phyloP scores from a whole-genome alignment of 2,797 vertebrate species.

The Neomorphus geoffroyi region DNA sequence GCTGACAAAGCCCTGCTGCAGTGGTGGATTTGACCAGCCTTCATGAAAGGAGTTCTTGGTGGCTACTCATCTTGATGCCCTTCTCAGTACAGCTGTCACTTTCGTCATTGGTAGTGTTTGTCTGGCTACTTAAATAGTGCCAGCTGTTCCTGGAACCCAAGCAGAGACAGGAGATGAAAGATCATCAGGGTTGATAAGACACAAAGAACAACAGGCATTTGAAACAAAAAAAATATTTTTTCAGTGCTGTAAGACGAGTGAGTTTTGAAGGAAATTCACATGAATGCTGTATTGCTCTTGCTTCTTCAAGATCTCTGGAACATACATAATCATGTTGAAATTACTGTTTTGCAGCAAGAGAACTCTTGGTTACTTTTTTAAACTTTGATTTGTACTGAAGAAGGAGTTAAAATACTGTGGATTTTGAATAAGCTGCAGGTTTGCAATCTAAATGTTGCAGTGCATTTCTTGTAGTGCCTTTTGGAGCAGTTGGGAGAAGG shows the following conservation, averaged over 20 bases:
- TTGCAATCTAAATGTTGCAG: not conserved
- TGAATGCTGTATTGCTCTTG: not conserved
- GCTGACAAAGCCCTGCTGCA: not conserved
- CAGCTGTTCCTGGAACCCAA: not conserved
- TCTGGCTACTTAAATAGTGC: not conserved
- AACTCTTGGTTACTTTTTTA: not conserved
- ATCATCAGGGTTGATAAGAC: not conserved
- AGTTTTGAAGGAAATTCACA: not conserved
- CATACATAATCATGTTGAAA: fast-evolving
- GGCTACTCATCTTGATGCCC: fast-evolving
- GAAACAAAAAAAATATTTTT: not conserved
- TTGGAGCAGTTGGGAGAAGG: not conserved
- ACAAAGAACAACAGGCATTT: not conserved
- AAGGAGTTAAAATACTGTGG: not conserved
- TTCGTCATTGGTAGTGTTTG: not conserved
- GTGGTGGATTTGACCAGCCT: not conserved
- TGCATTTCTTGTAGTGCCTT: not conserved
- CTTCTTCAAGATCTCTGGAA: not conserved
- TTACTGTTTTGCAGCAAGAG: not conserved
- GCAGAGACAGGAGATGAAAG: not conserved
- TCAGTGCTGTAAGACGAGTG: not conserved
- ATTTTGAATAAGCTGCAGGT: not conserved
- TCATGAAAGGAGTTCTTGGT: not conserved
- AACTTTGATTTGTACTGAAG: not conserved
- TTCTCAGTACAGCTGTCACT: not conserved